Base-by-base conservation (phyloP, 1,140 invertebrate genomes). In the Zelostemma sp. region DNA sequence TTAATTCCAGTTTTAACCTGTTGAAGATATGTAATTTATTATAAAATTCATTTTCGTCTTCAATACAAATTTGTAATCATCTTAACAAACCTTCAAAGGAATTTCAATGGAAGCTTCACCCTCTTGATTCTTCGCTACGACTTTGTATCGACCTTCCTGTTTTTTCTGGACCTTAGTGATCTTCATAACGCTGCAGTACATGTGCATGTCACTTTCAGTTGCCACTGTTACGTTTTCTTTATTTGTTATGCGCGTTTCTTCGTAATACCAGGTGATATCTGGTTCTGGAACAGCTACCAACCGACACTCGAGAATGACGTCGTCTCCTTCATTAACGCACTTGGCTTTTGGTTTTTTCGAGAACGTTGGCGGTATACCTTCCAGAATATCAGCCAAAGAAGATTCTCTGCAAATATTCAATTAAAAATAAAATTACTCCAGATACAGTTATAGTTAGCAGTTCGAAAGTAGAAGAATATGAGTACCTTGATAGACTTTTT, bases 351-450 rank as follows among this genome's bases (percentile, higher is more conserved):
- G 93, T 80, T 94, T 93, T 43, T 92, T 90, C 4, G 94, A 93
- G 81, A 97, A 97, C n/a, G 94, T 96, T 25, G 95, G 95, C 45
- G 94, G 94, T 77, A 97, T 95, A 35, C 95, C 95, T 87, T 97
- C 95, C 41, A 96, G 83, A 50, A 96, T 95, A 79, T 97, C 95
- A 6, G 93, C 93, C 41, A 97, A 84, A 0, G 95, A 97, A 8
- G 95, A 97, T 85, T 96, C 94, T 74, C 94, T 89, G 69, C 19
- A 73, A 47, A 72, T 18, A 28, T 48, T 64, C 25, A 33, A 15
- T 35, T 9, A n/a, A n/a, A 6, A 31, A 41, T 50, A 9, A 35
- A 35, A 35, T 35, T 35, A n/a, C n/a, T 49, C 41, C n/a, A 54
- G 14, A 46, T 43, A 35, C 21, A 49, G 8, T 17, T 49, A 67